Evolutionary conservation across 2,797 vertebrate genomes (phyloP).

Genomic region (Coracias cyanogaster): DNA sequence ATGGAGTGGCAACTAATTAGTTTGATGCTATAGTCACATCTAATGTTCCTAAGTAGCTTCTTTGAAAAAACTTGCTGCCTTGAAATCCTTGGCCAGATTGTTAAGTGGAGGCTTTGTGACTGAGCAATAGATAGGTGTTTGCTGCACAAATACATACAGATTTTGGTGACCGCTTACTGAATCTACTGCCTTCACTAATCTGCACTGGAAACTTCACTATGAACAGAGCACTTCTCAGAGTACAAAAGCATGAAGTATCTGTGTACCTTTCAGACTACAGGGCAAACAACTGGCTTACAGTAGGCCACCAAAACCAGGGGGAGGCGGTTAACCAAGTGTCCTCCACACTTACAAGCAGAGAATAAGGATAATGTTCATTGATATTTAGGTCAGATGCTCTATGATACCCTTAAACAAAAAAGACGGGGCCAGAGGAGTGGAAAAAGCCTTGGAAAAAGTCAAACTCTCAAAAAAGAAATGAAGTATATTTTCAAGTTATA

Average conservation of each 20-base stretch:
- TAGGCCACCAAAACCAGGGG: conserved; percentile 60
- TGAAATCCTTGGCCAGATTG: conserved; percentile 68
- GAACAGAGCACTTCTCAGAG: conserved; percentile 87
- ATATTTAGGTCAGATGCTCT: neutral
- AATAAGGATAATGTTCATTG: neutral
- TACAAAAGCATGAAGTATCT: conserved; percentile 91
- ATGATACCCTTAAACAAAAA: neutral
- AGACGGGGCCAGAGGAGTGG: neutral
- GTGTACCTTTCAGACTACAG: conserved; percentile 89
- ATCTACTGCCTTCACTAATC: conserved; percentile 76
- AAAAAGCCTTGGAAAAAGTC: neutral
- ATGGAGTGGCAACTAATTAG: conserved; percentile 75
- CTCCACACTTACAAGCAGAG: neutral
- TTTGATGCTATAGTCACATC: conserved; percentile 67
- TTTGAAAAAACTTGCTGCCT: conserved; percentile 57
- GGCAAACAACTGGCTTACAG: conserved; percentile 87
- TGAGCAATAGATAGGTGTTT: conserved; percentile 75
- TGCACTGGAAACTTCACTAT: conserved; percentile 83
- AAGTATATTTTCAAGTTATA: neutral
- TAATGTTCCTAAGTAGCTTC: conserved; percentile 71
- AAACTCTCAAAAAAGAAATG: neutral
- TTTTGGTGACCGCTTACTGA: conserved; percentile 74
- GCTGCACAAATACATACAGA: conserved; percentile 81
- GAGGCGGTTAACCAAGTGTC: conserved; percentile 15
- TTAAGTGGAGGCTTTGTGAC: conserved; percentile 59